phyloP scores from a whole-genome alignment of 2,888 invertebrate genomes.

The Lasioglossum zephyrum region DNA sequence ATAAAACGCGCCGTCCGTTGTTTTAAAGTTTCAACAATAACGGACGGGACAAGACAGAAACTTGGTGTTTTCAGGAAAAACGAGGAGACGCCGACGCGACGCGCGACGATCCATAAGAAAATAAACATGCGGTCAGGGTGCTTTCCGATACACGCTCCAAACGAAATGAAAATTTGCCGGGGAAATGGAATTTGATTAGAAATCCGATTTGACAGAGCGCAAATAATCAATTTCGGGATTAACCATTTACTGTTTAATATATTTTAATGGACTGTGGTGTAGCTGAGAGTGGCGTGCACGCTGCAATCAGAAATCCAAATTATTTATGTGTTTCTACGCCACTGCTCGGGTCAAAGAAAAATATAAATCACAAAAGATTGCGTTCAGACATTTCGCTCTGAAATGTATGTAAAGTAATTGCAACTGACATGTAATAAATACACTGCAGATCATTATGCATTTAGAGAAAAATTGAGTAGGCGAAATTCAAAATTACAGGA shows the following conservation, averaged over 20 bases:
- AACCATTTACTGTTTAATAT: not conserved
- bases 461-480: no score
- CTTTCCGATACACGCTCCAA: not conserved
- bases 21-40: slow-evolving; percentile 17
- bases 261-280: not conserved
- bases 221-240: slow-evolving; percentile 15
- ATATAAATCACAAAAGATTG: not conserved
- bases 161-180: not conserved
- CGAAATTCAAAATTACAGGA: no score
- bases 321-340: not conserved
- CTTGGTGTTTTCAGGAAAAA: slow-evolving; percentile 24
- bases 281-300: not conserved
- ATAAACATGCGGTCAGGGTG: not conserved
- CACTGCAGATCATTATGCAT: no score
- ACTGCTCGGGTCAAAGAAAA: not conserved
- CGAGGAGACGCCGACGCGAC: not conserved
- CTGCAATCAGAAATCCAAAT: not conserved
- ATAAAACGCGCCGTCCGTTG: not conserved
- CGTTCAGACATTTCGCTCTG: not conserved
- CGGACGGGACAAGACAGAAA: not conserved
- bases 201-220: not conserved
- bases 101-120: not conserved
- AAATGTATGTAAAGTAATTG: no score
- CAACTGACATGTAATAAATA: not conserved
- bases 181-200: slow-evolving; percentile 8